phyloP scores from a whole-genome alignment of 2,888 invertebrate genomes.

The Andrena chrysosceles region DNA sequence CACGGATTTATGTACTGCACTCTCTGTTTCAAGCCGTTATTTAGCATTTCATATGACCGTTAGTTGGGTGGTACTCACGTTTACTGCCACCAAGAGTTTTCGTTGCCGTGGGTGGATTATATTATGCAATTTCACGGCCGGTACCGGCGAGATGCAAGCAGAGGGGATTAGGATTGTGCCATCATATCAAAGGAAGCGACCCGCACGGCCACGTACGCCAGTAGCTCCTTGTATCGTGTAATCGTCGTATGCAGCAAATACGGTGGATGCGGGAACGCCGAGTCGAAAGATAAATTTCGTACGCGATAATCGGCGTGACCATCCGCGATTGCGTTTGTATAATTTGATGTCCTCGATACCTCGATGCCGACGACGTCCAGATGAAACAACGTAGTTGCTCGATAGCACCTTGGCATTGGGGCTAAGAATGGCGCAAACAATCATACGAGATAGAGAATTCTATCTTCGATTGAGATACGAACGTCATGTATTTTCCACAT shows the following conservation, averaged over 20 bases:
- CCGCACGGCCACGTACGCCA: conserved; percentile 16
- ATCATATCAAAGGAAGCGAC: conserved; percentile 57
- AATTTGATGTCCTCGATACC: conserved; percentile 38
- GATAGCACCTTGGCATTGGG: neutral
- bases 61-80: conserved; percentile 1
- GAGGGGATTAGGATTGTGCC: conserved; percentile 56
- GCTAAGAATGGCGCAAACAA: neutral
- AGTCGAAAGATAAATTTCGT: conserved; percentile 46
- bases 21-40: neutral
- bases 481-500: neutral
- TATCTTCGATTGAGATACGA: neutral
- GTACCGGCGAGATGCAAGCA: conserved; percentile 40
- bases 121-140: conserved; percentile 58
- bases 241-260: conserved; percentile 49
- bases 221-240: conserved; percentile 45
- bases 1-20: neutral
- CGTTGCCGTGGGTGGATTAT: conserved; percentile 55
- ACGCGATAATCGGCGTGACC: conserved; percentile 53
- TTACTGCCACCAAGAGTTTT: conserved; percentile 19
- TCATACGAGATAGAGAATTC: neutral
- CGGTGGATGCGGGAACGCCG: conserved; percentile 36
- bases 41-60: neutral
- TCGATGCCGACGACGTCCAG: neutral
- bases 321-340: conserved; percentile 16
- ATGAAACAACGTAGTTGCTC: conserved; percentile 19